Evolutionary conservation across 2,888 invertebrate species (phyloP).

Genomic region (Scaptomyza cyrtandrae): DNA sequence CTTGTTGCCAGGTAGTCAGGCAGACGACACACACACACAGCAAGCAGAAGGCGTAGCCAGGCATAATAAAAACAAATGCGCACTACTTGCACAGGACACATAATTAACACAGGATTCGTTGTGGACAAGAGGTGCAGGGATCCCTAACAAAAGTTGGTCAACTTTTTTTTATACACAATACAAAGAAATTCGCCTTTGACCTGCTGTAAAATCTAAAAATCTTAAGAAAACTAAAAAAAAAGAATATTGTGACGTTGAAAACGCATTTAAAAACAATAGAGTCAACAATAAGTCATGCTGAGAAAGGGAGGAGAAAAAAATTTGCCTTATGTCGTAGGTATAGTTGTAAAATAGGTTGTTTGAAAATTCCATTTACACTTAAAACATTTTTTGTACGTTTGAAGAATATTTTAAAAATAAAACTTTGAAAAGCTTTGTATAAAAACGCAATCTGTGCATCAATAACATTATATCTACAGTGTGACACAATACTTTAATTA

Average conservation of each 20-base stretch:
- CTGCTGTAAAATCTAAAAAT: neutral
- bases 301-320: neutral
- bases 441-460: neutral
- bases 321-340: neutral
- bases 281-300: neutral
- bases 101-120: slow-evolving; percentile 63
- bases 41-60: slow-evolving; percentile 28
- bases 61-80: slow-evolving; percentile 78
- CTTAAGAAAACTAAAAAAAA: slow-evolving; percentile 17
- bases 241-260: slow-evolving; percentile 17
- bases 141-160: slow-evolving; percentile 20
- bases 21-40: neutral
- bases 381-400: too few species aligned
- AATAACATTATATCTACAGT: neutral
- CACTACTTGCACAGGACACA: slow-evolving; percentile 74
- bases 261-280: neutral
- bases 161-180: slow-evolving; percentile 12
- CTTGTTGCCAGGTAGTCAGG: slow-evolving; percentile 69
- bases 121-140: slow-evolving; percentile 1
- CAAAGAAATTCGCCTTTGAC: slow-evolving; percentile 28
- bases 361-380: neutral
- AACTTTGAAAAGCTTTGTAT: too few species aligned
- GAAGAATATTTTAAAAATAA: too few species aligned
- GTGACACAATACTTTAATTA: neutral
- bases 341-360: neutral